Conservation (phyloP, 30 jellyfish, hydroid and myxozoan species). For the Chrysaora quinquecirrha region DNA sequence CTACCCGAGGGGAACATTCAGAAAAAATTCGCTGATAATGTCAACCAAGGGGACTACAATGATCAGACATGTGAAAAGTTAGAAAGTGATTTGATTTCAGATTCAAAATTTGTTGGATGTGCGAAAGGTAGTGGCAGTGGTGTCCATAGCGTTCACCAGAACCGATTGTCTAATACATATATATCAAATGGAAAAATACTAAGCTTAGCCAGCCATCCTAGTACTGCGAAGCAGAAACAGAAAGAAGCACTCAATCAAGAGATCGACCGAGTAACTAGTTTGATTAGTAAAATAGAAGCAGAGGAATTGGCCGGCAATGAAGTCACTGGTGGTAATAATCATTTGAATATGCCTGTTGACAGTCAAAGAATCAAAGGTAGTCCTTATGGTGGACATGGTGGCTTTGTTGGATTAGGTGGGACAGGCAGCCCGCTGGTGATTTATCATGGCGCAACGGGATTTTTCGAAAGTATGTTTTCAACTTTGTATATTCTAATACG, state of each 20-base stretch:
- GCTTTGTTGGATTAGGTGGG: slow-evolving; percentile 85
- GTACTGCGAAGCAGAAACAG: slow-evolving; percentile 3
- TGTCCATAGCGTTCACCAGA: not conserved
- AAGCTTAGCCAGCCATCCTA: no score
- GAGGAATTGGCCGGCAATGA: not conserved
- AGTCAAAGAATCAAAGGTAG: not conserved
- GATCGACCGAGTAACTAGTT: not conserved
- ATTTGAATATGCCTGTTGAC: not conserved
- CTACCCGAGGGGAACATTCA: slow-evolving; percentile 74
- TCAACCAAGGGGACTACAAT: slow-evolving; percentile 75
- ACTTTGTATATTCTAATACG: no score
- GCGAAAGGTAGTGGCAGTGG: not conserved
- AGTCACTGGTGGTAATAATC: not conserved
- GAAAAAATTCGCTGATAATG: slow-evolving; percentile 61
- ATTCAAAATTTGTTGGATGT: slow-evolving; percentile 15
- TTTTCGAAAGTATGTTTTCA: slow-evolving; percentile 65
- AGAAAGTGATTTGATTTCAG: slow-evolving; percentile 17
- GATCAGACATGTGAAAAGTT: slow-evolving; percentile 75
- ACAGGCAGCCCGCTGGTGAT: slow-evolving; percentile 94
- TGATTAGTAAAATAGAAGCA: not conserved
- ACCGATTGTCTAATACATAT: not conserved
- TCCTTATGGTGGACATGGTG: not conserved
- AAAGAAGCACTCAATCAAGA: not conserved
- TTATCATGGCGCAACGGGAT: slow-evolving; percentile 94
- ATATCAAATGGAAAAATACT: not conserved